phyloP scores from a whole-genome alignment of 2,113 vertebrate species.

The Symphodus melops region DNA sequence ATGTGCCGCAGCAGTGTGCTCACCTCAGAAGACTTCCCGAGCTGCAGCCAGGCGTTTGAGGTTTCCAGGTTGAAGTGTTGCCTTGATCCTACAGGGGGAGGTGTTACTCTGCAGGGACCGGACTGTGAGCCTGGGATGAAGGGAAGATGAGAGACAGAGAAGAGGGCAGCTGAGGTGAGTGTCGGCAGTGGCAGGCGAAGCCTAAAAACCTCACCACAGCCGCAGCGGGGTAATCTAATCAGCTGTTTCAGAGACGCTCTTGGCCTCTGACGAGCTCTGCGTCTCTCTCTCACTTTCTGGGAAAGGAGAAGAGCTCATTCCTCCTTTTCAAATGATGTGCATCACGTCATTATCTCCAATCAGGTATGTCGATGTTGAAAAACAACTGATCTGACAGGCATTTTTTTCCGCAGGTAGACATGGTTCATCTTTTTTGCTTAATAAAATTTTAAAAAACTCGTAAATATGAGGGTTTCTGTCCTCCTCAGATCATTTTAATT shows the following conservation, averaged over 20 bases:
- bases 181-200: conserved; percentile 54
- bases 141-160: conserved; percentile 27
- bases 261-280: conserved; percentile 21
- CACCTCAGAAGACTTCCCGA: conserved; percentile 15
- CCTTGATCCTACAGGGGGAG: conserved; percentile 69
- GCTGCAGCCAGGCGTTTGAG: conserved; percentile 2
- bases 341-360: conserved; percentile 45
- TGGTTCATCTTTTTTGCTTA: conserved; percentile 1
- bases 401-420: background rate
- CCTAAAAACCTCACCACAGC: conserved; percentile 58
- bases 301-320: conserved; percentile 43
- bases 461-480: background rate
- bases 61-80: conserved; percentile 37
- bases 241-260: conserved; percentile 57
- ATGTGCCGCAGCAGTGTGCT: background rate
- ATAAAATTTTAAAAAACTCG: background rate
- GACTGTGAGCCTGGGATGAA: background rate
- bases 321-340: conserved; percentile 35
- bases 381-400: conserved; percentile 17
- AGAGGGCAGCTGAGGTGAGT: conserved; percentile 80
- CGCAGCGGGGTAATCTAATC: conserved; percentile 73
- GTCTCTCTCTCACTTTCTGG: conserved; percentile 39
- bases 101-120: conserved; percentile 51
- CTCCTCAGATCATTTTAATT: background rate
- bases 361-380: conserved; percentile 35